Evolutionary conservation across 2,113 vertebrate species (phyloP).

Genomic region (Cranoglanis bouderius): DNA sequence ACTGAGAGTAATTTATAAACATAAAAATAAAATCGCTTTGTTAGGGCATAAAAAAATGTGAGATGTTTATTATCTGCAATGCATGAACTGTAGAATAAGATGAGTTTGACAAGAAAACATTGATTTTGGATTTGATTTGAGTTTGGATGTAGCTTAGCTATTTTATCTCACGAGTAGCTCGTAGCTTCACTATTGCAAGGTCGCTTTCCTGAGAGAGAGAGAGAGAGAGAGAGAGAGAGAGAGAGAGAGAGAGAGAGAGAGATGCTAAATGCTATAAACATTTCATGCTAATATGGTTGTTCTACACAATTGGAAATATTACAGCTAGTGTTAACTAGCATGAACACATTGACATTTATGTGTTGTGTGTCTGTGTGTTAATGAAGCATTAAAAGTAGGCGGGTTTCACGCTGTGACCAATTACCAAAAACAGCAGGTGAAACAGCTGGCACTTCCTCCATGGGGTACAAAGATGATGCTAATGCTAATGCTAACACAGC

Average conservation of each 20-base stretch:
- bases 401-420: constrained; percentile 44
- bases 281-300: not conserved
- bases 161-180: not conserved
- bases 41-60: too few relatives aligned
- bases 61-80: too few relatives aligned
- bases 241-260: not conserved
- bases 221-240: not conserved
- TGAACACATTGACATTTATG: not conserved
- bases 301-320: not conserved
- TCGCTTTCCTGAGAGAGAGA: not conserved
- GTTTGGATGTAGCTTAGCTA: not conserved
- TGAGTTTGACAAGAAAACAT: too few relatives aligned
- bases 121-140: too few relatives aligned
- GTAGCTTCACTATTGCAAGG: not conserved
- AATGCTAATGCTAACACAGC: not conserved
- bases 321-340: not conserved
- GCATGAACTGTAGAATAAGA: too few relatives aligned
- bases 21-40: too few relatives aligned
- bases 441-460: constrained; percentile 29
- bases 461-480: not conserved
- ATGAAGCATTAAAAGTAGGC: constrained; percentile 29
- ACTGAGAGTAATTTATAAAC: too few relatives aligned
- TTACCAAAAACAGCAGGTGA: constrained; percentile 48
- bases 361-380: constrained; percentile 12
- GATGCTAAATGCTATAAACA: not conserved